phyloP scores from a whole-genome alignment of 1,140 invertebrate genomes.

The Ceratitis capitata region DNA sequence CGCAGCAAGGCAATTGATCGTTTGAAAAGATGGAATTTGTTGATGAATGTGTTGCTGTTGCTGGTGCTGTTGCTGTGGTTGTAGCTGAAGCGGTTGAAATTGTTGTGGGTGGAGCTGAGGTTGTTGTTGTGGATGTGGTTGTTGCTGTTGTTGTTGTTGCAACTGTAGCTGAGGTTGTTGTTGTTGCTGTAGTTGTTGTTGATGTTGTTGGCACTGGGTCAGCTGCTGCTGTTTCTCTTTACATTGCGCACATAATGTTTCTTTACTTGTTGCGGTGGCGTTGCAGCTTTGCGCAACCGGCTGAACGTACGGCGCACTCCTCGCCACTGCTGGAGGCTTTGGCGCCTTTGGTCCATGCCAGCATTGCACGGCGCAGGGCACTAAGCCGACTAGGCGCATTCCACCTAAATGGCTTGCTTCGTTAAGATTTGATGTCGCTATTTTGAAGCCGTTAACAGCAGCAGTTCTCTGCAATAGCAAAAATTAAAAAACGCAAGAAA shows the following conservation, averaged over 20 bases:
- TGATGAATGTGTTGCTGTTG: not conserved
- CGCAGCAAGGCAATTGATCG: not conserved
- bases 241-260: constrained; percentile 1
- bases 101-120: not conserved
- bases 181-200: not conserved
- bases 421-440: constrained; percentile 43
- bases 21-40: too few relatives aligned
- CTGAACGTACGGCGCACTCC: constrained; percentile 1
- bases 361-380: constrained; percentile 25
- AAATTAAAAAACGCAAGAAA: too few relatives aligned
- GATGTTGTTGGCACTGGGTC: too few relatives aligned
- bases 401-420: constrained; percentile 50
- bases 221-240: too few relatives aligned
- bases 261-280: not conserved
- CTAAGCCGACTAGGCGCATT: constrained; percentile 49
- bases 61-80: not conserved
- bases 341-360: constrained; percentile 40
- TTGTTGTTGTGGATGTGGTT: not conserved
- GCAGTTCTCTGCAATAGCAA: too few relatives aligned
- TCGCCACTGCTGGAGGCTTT: not conserved
- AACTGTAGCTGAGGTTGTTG: not conserved
- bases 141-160: constrained; percentile 34
- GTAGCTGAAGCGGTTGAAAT: not conserved
- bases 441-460: constrained; percentile 44
- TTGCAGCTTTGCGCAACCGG: not conserved